Evolutionary conservation across 2,797 vertebrate species (phyloP).

Genomic region (Rhyacichthys aspro): DNA sequence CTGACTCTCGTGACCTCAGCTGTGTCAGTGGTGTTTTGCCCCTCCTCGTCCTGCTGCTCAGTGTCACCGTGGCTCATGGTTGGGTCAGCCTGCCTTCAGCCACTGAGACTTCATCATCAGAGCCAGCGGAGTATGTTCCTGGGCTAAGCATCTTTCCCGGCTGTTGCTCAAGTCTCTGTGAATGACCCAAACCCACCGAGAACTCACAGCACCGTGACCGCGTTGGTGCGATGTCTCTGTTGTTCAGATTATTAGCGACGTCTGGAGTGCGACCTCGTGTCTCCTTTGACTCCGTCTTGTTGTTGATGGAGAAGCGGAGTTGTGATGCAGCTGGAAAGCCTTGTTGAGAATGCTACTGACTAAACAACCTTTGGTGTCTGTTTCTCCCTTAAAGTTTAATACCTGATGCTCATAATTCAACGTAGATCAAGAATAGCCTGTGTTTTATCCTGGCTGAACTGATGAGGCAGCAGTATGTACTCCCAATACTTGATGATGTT

Average conservation of each 20-base stretch:
- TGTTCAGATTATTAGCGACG: not conserved
- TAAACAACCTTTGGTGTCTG: no score
- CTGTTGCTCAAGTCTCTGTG: not conserved
- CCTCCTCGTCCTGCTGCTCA: not conserved
- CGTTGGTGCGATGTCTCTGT: not conserved
- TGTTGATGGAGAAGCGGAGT: not conserved
- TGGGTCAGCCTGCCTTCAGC: not conserved
- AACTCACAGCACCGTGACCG: not conserved
- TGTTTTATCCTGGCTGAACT: conserved; percentile 31
- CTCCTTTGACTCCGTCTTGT: not conserved
- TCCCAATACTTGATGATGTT: conserved; percentile 28
- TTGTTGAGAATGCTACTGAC: not conserved
- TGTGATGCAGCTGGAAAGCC: not conserved
- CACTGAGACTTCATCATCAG: not conserved
- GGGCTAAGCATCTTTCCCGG: not conserved
- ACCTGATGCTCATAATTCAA: conserved; percentile 27
- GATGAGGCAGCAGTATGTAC: conserved; percentile 30
- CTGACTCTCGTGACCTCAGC: not conserved
- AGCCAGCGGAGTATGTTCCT: not conserved
- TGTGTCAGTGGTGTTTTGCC: not conserved
- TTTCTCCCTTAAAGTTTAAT: no score
- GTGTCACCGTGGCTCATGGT: not conserved
- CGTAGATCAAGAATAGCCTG: conserved; percentile 29
- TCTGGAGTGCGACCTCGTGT: not conserved
- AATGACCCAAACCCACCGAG: not conserved